Evolutionary conservation across 2,888 invertebrate species (phyloP), one percentile per base, ranked within the genome.

Genomic region (Sinopyrophorus schimmeli): DNA sequence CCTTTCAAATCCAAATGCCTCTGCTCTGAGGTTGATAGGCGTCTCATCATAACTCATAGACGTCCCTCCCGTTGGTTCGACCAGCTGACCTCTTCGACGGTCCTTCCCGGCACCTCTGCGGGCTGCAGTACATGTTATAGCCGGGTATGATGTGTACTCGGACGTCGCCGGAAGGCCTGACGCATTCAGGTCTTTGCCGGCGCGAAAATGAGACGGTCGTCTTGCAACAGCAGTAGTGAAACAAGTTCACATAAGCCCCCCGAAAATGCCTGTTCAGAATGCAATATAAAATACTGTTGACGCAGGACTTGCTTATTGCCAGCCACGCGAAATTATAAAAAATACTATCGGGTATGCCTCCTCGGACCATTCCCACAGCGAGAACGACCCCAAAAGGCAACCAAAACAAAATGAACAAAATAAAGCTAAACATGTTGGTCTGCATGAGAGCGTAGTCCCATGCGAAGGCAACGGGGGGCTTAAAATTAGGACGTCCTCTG

Each of bases 151-250:
- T 86, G 67, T 89, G 89, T 4, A 88, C 87, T 16, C 83, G 71
- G n/a, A 87, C 81, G 55, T 86, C 83, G 2, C 80, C 77, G 1
- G 80, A 74, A 7, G 80, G 75, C 66, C 43, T 71, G 42, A 72
- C 60, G 3, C 72, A 68, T 58, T 73, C 73, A 7, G 71, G 69
- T 20, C 86, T 71, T 41, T 81, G 79, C 26, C 86, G 77, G 47
- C 82, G 72, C 3, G 82, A 79, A 58, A 83, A 83, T 1, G 85
- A 80, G 14, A 83, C 82, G 3, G 85, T 83, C 5, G 83, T 87
- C 69, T 89, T 89, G 73, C 88, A 89, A 67, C 84, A 89, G 65
- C 88, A 89, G 63, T 89, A 90, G 64, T 86, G 84, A 65, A 88
- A 89, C 5, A 89, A 73, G 63, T 84, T 83, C 7, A 82, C 75